These are phyloP conservation scores for Pseudomyrmex pallidus DNA, from an alignment of 1,140 invertebrate species.

Conservation along the genomic window DNA sequence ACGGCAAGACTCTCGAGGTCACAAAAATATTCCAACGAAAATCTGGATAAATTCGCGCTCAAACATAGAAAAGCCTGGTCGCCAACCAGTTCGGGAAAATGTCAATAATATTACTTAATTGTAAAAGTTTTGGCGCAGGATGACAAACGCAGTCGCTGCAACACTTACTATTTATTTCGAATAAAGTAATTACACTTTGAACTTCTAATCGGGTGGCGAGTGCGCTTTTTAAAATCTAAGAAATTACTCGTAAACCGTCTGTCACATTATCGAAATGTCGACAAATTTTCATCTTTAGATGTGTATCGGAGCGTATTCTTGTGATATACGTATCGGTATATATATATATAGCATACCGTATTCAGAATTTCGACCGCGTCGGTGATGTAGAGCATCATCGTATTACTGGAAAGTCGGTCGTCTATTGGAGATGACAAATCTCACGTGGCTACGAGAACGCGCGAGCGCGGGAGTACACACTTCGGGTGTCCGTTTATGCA, in stretches of 20 bases:
- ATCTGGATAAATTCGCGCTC: too few species aligned
- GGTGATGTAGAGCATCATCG: slow-evolving; percentile 59
- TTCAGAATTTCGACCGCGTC: slow-evolving; percentile 52
- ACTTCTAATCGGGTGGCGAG: neutral
- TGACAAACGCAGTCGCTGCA: too few species aligned
- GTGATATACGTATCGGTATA: neutral
- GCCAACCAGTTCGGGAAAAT: too few species aligned
- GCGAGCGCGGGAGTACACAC: slow-evolving; percentile 56
- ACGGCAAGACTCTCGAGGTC: too few species aligned
- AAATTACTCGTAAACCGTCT: slow-evolving; percentile 27
- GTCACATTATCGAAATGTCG: slow-evolving; percentile 16
- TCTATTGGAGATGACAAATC: slow-evolving; percentile 75
- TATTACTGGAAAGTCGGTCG: slow-evolving; percentile 55
- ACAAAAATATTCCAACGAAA: too few species aligned
- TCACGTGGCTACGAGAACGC: slow-evolving; percentile 21
- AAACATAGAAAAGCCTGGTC: too few species aligned
- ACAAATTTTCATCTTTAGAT: slow-evolving; percentile 19
- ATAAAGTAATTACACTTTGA: too few species aligned
- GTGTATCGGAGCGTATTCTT: neutral
- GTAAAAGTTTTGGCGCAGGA: too few species aligned
- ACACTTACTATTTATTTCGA: too few species aligned
- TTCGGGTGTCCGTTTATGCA: slow-evolving; percentile 75
- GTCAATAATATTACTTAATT: too few species aligned
- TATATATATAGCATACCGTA: slow-evolving; percentile 43
- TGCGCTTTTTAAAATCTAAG: neutral